Base-by-base conservation (phyloP, 2,888 invertebrate genomes). In the Scelioninae gen. 2 region DNA sequence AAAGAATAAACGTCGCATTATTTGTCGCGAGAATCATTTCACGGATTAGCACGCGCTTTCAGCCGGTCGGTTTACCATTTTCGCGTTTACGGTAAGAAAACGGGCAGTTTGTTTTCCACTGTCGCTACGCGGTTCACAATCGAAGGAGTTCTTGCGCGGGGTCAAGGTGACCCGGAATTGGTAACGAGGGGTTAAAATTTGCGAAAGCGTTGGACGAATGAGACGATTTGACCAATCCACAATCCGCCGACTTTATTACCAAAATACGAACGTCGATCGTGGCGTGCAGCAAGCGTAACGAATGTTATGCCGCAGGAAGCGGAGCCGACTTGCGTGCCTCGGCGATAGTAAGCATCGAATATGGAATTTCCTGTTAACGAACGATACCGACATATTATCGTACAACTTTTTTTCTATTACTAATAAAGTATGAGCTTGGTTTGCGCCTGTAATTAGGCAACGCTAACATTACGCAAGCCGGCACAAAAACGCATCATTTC, bases 311-410 rank as follows among this genome's bases (percentile, higher is more conserved):
- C 39, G 9, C 33, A 55, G 55, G 37, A 64, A 53, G 13, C 64
- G 13, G 13, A 52, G 15, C 19, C 13, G 9, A 18, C 16, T 50
- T 37, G 58, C 58, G 68, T 58, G 58, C 52, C 19, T 13, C 22
- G n/a, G 25, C 33, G 31, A 50, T 58, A 64, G 41, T 13, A 2
- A 35, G 22, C 45, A 39, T 52, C 45, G 48, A 57, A 67, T 58
- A 52, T 52, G 52, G 58, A 68, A 68, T 68, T 68, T 68, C 68
- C 58, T 52, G 50, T 68, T 68, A 41, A 58, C 57, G 48, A 43
- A 35, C 33, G 50, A 43, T 58, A 52, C 48, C 16, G 16, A 16
- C 15, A 11, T 57, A 68, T 53, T 68, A 68, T 52, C 60, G 45
- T 37, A 43, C 52, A 52, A 58, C 58, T 50, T 39, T 65, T 60